Evolutionary conservation across 2,113 vertebrate species (phyloP).

Genomic region (Psittacara wagleri): DNA sequence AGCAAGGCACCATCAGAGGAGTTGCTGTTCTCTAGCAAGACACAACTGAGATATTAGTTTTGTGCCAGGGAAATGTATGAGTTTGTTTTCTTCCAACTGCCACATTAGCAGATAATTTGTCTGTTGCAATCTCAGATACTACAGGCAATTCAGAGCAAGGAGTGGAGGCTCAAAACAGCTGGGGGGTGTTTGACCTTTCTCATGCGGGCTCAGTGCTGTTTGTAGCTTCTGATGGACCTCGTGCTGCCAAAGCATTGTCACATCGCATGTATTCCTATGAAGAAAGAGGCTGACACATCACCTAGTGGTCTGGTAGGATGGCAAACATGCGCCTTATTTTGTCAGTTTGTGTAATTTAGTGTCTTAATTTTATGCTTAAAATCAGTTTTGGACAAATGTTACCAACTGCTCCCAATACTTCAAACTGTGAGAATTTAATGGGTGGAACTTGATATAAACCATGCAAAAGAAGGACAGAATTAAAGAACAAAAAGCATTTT

Average conservation of each 20-base stretch:
- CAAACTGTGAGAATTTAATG: neutral
- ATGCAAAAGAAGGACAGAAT: rapidly evolving
- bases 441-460: neutral
- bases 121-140: neutral
- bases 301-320: neutral
- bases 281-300: neutral
- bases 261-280: rapidly evolving
- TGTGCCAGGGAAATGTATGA: neutral
- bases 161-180: neutral
- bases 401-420: rapidly evolving
- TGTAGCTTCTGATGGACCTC: neutral
- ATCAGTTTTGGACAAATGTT: neutral
- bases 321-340: neutral
- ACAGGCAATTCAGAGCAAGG: neutral
- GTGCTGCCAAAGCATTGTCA: neutral
- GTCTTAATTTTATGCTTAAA: neutral
- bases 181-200: neutral
- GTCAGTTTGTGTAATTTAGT: neutral
- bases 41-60: rapidly evolving
- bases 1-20: neutral
- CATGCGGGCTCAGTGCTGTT: neutral
- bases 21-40: neutral
- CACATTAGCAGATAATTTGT: neutral
- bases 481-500: neutral
- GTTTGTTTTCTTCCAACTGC: neutral